Evolutionary conservation across 1,140 invertebrate genomes (phyloP), one percentile per base, ranked within the genome.

Genomic region (Conus betulinus): DNA sequence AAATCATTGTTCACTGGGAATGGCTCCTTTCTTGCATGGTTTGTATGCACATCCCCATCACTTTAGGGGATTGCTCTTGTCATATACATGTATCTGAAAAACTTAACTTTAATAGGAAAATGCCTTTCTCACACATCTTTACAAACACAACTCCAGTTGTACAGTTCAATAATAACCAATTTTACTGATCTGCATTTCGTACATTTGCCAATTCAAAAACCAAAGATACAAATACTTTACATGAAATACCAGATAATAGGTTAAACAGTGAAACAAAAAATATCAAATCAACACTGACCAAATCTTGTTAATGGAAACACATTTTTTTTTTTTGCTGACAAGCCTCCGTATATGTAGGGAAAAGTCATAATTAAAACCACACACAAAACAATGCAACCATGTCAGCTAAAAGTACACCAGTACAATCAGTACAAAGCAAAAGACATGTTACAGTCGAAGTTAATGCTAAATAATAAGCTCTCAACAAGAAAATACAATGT

Each of bases 141-240:
- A 0, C 25, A 53, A 55, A 55, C 25, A 7, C 5, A 67, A 13
- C 57, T 67, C 67, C 74, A 55, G 52, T 15, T 11, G 17, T 53
- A 63, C 57, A 85, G 52, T 52, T 20, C 25, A 76, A 57, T 78
- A 78, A 23, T 74, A 20, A 87, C 76, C 85, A 39, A 87, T 55
- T 86, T 87, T 87, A 87, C 71, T 87, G 67, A 76, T 87, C 85
- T 87, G 85, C 85, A 87, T 87, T 67, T 87, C 71, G 71, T 78
- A 78, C 85, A 87, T 78, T 63, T 85, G 27, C 82, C 82, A 84
- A 84, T 63, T 84, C 82, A 84, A 63, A 85, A 85, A 87, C 85
- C 85, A 87, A 87, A 87, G 71, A 78, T 76, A 78, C 53, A 87
- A 39, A 78, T 76, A 78, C 53, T 78, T 76, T 84, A 78, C 67